phyloP scores from a whole-genome alignment of 2,113 vertebrate genomes.

The Platysteira castanea region DNA sequence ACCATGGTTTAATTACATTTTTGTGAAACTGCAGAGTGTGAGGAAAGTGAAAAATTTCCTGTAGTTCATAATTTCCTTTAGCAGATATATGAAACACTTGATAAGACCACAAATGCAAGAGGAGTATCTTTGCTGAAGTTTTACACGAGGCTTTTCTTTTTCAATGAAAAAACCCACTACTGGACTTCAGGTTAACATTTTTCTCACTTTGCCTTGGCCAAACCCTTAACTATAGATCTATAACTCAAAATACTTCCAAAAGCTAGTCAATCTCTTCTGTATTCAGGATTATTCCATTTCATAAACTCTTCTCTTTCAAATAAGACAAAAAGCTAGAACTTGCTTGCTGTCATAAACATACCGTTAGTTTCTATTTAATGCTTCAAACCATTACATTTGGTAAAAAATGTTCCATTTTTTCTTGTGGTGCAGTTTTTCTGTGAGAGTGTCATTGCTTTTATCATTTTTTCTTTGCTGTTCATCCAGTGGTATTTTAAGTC shows the following conservation, averaged over 20 bases:
- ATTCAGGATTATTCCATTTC: not conserved
- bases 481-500: not conserved
- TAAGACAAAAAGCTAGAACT: not conserved
- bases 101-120: not conserved
- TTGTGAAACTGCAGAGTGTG: not conserved
- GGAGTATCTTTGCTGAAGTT: not conserved
- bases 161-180: fast-evolving
- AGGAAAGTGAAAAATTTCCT: not conserved
- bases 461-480: not conserved
- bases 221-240: not conserved
- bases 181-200: not conserved
- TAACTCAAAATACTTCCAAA: not conserved
- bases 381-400: not conserved
- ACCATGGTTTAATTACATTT: not conserved
- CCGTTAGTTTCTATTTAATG: not conserved
- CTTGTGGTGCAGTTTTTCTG: not conserved
- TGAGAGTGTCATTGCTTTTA: not conserved
- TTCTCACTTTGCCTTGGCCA: not conserved
- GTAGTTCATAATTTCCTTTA: not conserved
- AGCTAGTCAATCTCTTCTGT: not conserved
- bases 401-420: not conserved
- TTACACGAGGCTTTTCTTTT: not conserved
- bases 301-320: not conserved
- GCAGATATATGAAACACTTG: not conserved
- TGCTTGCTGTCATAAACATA: not conserved